phyloP scores from a whole-genome alignment of 2,888 invertebrate genomes.

The Cataglyphis altisquamis region DNA sequence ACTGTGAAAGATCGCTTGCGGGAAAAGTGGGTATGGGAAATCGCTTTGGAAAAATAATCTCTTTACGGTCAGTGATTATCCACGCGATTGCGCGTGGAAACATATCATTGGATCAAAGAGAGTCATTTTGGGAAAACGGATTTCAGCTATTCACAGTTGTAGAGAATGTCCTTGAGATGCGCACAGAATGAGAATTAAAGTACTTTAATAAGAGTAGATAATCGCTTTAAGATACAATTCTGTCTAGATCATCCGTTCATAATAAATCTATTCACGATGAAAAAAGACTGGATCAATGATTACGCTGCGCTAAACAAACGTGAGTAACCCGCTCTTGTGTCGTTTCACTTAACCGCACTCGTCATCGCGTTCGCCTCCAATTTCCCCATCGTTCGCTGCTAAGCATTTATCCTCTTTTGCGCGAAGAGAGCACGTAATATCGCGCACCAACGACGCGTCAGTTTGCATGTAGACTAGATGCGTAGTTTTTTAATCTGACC shows the following conservation, averaged over 20 bases:
- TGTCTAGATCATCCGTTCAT: not conserved
- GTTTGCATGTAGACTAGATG: slow-evolving; percentile 76
- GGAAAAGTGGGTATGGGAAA: not conserved
- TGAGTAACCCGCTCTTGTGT: slow-evolving; percentile 35
- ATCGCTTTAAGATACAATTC: not conserved
- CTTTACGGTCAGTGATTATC: not conserved
- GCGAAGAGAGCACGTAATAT: slow-evolving; percentile 14
- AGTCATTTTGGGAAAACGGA: not conserved
- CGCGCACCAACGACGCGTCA: slow-evolving; percentile 37
- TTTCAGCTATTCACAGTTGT: slow-evolving; percentile 21
- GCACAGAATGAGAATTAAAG: not conserved
- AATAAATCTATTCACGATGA: not conserved
- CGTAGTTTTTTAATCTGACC: slow-evolving; percentile 51
- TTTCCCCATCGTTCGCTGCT: not conserved
- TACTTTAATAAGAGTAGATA: not conserved
- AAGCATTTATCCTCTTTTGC: not conserved
- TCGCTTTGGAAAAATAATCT: not conserved
- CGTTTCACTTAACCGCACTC: slow-evolving; percentile 52
- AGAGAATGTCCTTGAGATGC: not conserved
- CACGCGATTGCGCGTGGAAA: not conserved
- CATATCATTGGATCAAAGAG: not conserved
- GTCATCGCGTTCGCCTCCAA: not conserved
- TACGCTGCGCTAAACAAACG: not conserved
- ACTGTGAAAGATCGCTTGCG: not conserved
- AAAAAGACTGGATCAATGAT: not conserved